phyloP scores from a whole-genome alignment of 2,113 vertebrate species.

The Mormyrus iriodes region DNA sequence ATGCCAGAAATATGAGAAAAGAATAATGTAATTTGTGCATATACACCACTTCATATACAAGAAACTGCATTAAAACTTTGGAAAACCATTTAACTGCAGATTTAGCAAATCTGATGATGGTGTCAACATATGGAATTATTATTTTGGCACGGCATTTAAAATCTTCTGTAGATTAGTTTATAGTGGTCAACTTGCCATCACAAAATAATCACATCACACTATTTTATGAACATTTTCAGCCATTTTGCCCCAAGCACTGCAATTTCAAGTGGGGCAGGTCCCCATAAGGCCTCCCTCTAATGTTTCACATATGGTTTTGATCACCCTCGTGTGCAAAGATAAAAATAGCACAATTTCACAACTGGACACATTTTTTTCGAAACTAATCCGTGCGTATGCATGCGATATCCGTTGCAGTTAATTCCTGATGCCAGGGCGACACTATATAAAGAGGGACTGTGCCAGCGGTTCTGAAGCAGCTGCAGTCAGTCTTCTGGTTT shows the following conservation, averaged over 20 bases:
- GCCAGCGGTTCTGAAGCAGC: conserved; percentile 13
- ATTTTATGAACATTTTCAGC: conserved; percentile 1
- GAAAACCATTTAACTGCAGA: not conserved
- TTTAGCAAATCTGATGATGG: not conserved
- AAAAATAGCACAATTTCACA: conserved; percentile 48
- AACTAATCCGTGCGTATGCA: conserved; percentile 41
- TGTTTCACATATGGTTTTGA: conserved; percentile 34
- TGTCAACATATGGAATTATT: not conserved
- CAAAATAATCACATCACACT: not conserved
- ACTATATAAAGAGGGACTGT: conserved; percentile 37
- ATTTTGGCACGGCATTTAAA: not conserved
- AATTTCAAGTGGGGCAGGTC: not conserved
- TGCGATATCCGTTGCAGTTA: conserved; percentile 42
- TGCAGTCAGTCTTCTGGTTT: conserved; percentile 29
- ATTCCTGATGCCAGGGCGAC: conserved; percentile 51
- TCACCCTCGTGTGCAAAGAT: conserved; percentile 36
- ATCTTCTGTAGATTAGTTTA: no score
- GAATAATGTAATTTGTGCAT: not conserved
- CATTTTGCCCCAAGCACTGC: conserved; percentile 14
- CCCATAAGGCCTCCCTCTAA: conserved; percentile 25
- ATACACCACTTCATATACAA: not conserved
- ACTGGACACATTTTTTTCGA: conserved; percentile 49
- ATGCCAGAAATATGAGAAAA: not conserved
- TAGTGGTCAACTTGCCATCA: no score
- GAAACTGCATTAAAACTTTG: not conserved